These are phyloP conservation scores for Agelas oroides DNA, from an alignment of 37 sponge, comb jelly and placozoan species.

Conservation along the genomic window DNA sequence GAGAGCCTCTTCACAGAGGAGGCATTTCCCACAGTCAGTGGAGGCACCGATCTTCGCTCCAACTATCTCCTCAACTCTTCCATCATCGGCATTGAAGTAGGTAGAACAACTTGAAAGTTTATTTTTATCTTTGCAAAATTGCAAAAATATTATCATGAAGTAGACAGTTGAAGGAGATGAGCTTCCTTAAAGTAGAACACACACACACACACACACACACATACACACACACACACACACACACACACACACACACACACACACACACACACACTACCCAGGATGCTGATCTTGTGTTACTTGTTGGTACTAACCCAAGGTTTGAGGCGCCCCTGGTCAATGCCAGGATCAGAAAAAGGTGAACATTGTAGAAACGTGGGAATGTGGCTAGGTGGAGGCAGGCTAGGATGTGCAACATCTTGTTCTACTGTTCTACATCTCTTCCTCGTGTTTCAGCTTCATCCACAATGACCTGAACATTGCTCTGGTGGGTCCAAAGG, in stretches of 20 bases:
- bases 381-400: too few species aligned
- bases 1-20: conserved; percentile 89
- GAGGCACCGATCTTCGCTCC: conserved; percentile 86
- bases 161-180: too few species aligned
- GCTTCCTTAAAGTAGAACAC: too few species aligned
- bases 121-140: not conserved
- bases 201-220: too few species aligned
- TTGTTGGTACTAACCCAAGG: conserved; percentile 95
- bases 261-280: not conserved
- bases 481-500: conserved; percentile 77
- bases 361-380: too few species aligned
- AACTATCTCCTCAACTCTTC: conserved; percentile 84
- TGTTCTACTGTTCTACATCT: not conserved
- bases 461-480: conserved; percentile 88
- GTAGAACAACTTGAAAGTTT: not conserved
- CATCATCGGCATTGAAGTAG: conserved; percentile 91
- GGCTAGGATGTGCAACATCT: too few species aligned
- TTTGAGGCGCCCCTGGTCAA: conserved; percentile 96
- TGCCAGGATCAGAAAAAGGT: conserved; percentile 94
- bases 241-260: too few species aligned
- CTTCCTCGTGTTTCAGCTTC: conserved; percentile 29
- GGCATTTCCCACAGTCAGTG: conserved; percentile 58
- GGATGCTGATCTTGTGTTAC: conserved; percentile 92
- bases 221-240: not conserved
- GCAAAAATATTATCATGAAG: too few species aligned